Conservation (phyloP, 2,113 vertebrate genomes). For the Mohoua ochrocephala region DNA sequence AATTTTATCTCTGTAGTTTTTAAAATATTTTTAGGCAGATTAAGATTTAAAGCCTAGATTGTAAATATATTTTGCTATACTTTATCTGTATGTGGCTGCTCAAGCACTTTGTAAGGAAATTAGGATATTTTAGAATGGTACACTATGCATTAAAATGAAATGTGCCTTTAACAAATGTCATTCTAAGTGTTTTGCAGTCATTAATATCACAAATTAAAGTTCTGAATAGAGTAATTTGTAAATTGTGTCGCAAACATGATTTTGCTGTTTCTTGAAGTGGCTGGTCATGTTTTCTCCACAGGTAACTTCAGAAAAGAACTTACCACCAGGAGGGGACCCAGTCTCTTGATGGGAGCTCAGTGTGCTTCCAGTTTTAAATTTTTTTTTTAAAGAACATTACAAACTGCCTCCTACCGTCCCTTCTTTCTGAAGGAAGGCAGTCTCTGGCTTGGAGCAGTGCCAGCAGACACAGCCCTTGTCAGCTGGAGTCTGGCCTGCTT, state of each 20-base stretch:
- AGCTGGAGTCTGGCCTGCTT: not conserved
- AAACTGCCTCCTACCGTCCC: not conserved
- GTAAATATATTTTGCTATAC: constrained; percentile 90
- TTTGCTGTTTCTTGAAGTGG: constrained; percentile 38
- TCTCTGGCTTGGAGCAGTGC: not conserved
- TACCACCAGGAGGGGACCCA: not conserved
- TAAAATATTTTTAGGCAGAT: constrained; percentile 83
- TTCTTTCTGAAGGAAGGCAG: not conserved
- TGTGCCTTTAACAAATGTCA: constrained; percentile 82
- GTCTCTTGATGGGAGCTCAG: not conserved
- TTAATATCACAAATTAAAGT: constrained; percentile 92
- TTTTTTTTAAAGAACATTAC: no score
- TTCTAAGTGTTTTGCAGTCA: constrained; percentile 83
- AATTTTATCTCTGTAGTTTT: constrained; percentile 89
- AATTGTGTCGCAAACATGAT: constrained; percentile 69
- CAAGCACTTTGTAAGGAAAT: constrained; percentile 85
- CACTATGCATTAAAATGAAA: constrained; percentile 84
- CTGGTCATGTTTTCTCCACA: not conserved
- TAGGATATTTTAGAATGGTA: constrained; percentile 87
- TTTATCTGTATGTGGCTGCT: constrained; percentile 85
- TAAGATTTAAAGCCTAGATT: constrained; percentile 86
- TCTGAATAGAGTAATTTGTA: constrained; percentile 75
- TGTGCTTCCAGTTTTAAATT: rapidly evolving
- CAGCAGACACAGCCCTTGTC: rapidly evolving
- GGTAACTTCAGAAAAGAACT: not conserved